These are phyloP conservation scores for Neodiprion fabricii DNA, from an alignment of 1,140 invertebrate genomes.

Conservation along the genomic window DNA sequence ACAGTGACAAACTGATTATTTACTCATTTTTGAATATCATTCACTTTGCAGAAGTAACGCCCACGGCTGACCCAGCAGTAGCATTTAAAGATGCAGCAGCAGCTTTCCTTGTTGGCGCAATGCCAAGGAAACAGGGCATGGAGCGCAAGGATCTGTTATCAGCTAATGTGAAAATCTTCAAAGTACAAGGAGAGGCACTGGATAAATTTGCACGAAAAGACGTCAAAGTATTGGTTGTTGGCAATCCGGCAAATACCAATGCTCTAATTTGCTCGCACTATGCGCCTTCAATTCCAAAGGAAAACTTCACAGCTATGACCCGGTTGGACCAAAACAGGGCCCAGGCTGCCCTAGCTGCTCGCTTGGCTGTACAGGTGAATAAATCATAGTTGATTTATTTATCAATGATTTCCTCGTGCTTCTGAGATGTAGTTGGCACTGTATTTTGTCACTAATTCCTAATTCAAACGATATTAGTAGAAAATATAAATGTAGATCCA, in stretches of 20 bases:
- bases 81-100: constrained; percentile 97
- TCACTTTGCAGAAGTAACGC: constrained; percentile 72
- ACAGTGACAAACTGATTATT: no score
- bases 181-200: constrained; percentile 91
- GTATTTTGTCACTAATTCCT: constrained; percentile 9
- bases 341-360: constrained; percentile 79
- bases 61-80: constrained; percentile 84
- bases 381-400: constrained; percentile 12
- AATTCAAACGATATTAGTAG: no score
- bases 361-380: constrained; percentile 63
- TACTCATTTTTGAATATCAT: not conserved
- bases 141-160: constrained; percentile 95
- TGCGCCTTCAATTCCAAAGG: constrained; percentile 95
- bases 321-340: constrained; percentile 98
- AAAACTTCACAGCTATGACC: constrained; percentile 99
- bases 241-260: constrained; percentile 99
- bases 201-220: constrained; percentile 93
- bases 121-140: constrained; percentile 99
- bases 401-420: constrained; percentile 31
- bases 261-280: constrained; percentile 95
- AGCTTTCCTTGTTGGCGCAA: constrained; percentile 98
- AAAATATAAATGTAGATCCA: no score
- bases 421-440: constrained; percentile 18
- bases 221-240: constrained; percentile 97
- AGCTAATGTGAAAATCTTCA: constrained; percentile 99